Percentiles rank a stretch among this genome's conserved stretches.
These are phyloP conservation scores for Cydia pomonella DNA, from an alignment of 1,140 invertebrate species.

Conservation along the genomic window DNA sequence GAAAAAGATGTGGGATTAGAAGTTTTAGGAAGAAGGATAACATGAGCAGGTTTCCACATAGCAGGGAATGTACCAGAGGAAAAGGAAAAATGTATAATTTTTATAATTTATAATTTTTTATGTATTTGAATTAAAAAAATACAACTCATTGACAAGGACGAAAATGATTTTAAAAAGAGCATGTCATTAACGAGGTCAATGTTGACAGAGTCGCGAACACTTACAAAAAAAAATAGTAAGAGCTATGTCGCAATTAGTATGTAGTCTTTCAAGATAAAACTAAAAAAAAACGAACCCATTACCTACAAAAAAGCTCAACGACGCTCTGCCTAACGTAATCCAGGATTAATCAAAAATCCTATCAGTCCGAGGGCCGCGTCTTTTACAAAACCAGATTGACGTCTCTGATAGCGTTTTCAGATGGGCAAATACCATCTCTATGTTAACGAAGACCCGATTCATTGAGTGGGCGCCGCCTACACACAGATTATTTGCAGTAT, in stretches of 20 bases:
- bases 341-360: slow-evolving; percentile 10
- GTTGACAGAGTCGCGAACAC: no score
- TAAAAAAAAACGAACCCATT: background rate
- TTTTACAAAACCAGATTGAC: slow-evolving; percentile 8
- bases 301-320: background rate
- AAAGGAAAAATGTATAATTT: no score
- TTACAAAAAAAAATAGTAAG: no score
- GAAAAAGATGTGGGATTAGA: no score
- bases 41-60: no score
- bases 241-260: background rate
- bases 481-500: slow-evolving; percentile 8
- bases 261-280: background rate
- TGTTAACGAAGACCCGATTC: slow-evolving; percentile 28
- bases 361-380: background rate
- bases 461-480: slow-evolving; percentile 8
- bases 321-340: background rate
- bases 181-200: background rate
- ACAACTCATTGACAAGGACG: no score
- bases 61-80: no score
- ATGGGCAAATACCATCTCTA: slow-evolving; percentile 21
- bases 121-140: no score
- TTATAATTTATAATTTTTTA: no score
- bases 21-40: no score
- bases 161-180: no score
- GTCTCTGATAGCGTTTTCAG: slow-evolving; percentile 24